Conservation (phyloP, 1,140 invertebrate species). For the Drosophila tani region DNA sequence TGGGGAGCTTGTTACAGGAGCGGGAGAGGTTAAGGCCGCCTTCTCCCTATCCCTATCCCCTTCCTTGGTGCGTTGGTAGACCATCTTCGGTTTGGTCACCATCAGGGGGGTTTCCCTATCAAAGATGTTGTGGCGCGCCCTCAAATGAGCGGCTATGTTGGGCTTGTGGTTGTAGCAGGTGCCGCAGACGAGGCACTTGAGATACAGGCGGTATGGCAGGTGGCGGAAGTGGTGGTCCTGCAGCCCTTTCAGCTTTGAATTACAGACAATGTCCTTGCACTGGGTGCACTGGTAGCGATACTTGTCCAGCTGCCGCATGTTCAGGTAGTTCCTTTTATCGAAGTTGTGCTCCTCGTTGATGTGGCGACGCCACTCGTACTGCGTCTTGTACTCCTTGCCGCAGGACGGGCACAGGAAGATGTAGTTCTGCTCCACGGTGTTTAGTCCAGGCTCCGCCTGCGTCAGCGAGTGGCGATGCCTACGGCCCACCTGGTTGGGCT, state of each 20-base stretch:
- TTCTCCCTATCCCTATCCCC: constrained; percentile 37
- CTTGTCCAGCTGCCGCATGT: constrained; percentile 76
- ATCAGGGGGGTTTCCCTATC: constrained; percentile 46
- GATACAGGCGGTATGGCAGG: constrained; percentile 70
- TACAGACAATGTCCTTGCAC: constrained; percentile 76
- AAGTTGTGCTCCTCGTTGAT: constrained; percentile 80
- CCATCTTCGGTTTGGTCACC: constrained; percentile 41
- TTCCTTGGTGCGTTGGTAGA: constrained; percentile 28
- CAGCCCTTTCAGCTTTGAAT: constrained; percentile 77
- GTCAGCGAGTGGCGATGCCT: background rate
- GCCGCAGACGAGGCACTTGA: constrained; percentile 77
- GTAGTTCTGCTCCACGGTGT: constrained; percentile 72
- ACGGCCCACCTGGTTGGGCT: background rate
- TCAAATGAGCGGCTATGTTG: constrained; percentile 74
- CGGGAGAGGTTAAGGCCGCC: background rate
- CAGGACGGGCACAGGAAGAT: constrained; percentile 77
- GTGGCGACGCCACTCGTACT: constrained; percentile 80
- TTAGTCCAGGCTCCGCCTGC: background rate
- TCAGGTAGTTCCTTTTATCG: constrained; percentile 73
- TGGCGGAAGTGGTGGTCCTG: constrained; percentile 82
- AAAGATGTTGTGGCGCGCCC: constrained; percentile 68
- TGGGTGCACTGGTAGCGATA: constrained; percentile 74
- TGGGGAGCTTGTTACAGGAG: constrained; percentile 4
- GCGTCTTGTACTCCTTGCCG: constrained; percentile 71
- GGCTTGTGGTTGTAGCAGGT: constrained; percentile 83